Evolutionary conservation across 2,797 vertebrate genomes (phyloP).

Genomic region (Sphenopsis melanotis): DNA sequence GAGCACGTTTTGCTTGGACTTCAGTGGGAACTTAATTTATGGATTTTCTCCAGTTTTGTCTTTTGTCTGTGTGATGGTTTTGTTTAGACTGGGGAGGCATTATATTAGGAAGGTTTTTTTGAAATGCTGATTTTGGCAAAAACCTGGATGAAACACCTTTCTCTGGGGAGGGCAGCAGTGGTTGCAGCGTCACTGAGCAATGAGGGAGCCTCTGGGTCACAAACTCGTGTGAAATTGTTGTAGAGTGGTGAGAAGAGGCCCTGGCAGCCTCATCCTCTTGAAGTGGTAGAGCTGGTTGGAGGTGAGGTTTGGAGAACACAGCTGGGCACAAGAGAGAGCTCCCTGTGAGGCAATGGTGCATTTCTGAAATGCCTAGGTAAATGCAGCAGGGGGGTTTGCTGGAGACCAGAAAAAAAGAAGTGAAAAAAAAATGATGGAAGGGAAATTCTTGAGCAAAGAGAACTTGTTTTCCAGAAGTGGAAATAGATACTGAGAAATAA

Average conservation of each 20-base stretch:
- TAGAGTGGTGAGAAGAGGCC: neutral
- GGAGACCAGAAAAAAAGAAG: neutral
- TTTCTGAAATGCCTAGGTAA: neutral
- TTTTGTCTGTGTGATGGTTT: neutral
- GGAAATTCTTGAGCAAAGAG: neutral
- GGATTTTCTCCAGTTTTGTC: conserved; percentile 37
- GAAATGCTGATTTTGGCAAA: neutral
- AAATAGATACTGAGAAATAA: conserved; percentile 8
- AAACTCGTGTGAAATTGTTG: neutral
- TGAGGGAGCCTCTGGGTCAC: neutral
- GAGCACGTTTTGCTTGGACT: conserved; percentile 54
- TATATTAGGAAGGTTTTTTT: neutral
- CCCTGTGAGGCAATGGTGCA: neutral
- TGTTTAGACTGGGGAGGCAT: neutral
- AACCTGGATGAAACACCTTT: neutral
- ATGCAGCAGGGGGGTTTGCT: neutral
- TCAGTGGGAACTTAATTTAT: conserved; percentile 31
- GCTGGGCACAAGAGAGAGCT: neutral
- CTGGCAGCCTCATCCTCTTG: neutral
- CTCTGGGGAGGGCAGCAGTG: neutral
- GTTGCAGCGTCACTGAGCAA: neutral
- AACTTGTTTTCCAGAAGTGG: neutral
- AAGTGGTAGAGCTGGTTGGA: neutral
- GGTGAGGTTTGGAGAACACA: neutral
- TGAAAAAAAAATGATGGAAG: neutral